Evolutionary conservation across 2,888 invertebrate species (phyloP).

Genomic region (Synergus umbraculus): DNA sequence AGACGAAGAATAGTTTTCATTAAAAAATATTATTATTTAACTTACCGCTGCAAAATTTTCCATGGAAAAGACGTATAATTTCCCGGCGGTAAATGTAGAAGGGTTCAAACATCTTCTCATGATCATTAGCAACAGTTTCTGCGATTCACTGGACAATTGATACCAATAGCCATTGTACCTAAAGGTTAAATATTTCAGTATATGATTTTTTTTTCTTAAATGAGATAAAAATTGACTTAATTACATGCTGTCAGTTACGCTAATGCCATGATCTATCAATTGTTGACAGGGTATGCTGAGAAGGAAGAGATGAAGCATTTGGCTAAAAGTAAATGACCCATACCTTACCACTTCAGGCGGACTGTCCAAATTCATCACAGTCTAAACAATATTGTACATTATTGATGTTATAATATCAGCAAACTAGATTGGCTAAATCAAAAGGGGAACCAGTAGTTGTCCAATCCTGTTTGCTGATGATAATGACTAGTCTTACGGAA

Average conservation of each 20-base stretch:
- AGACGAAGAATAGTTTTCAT: neutral
- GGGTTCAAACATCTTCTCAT: neutral
- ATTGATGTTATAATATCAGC: too few species aligned
- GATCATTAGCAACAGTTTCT: neutral
- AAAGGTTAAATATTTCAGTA: too few species aligned
- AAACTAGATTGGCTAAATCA: too few species aligned
- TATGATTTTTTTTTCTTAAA: too few species aligned
- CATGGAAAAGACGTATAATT: neutral
- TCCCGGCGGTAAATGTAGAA: neutral
- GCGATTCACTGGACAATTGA: neutral
- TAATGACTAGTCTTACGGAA: too few species aligned
- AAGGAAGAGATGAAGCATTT: neutral
- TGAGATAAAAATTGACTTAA: neutral
- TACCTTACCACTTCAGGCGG: neutral
- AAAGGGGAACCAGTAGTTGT: too few species aligned
- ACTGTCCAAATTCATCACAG: neutral
- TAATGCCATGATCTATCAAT: slow-evolving; percentile 4
- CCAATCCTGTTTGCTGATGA: neutral
- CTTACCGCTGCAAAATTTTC: neutral
- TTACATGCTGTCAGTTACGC: neutral
- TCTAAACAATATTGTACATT: neutral
- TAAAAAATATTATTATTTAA: neutral
- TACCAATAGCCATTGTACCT: slow-evolving; percentile 1
- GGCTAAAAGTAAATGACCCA: neutral
- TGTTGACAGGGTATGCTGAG: slow-evolving; percentile 7